phyloP scores from a whole-genome alignment of 2,888 invertebrate genomes.

The Leptopilina syphax region DNA sequence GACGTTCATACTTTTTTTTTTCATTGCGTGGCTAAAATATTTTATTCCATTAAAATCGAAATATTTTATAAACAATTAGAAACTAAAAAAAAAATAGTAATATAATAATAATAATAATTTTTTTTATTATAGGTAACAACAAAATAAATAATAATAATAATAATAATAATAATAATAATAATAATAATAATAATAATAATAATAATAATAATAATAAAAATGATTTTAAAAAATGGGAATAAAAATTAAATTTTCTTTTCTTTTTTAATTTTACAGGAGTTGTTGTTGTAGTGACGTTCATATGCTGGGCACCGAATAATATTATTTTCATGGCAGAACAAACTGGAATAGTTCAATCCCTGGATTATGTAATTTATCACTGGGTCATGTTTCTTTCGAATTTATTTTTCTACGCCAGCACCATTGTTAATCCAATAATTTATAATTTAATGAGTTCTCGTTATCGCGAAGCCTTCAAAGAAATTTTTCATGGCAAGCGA shows the following conservation, averaged over 20 bases:
- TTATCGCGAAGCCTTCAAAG: neutral
- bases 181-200: too few species aligned
- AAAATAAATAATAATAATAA: too few species aligned
- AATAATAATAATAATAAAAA: too few species aligned
- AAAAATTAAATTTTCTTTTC: too few species aligned
- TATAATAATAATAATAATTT: too few species aligned
- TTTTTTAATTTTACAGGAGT: neutral
- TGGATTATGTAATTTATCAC: neutral
- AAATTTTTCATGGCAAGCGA: neutral
- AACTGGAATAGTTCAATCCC: neutral
- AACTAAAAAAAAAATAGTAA: too few species aligned
- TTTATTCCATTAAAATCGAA: neutral
- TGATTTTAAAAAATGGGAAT: too few species aligned
- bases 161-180: too few species aligned
- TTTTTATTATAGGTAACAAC: too few species aligned
- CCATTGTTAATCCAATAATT: neutral
- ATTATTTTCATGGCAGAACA: neutral
- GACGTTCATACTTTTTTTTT: neutral
- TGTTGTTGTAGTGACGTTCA: neutral
- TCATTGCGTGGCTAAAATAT: too few species aligned
- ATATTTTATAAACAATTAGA: neutral
- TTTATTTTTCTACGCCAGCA: constrained; percentile 9
- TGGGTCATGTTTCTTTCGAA: neutral
- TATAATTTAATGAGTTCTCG: constrained; percentile 9
- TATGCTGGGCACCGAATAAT: neutral